phyloP scores from a whole-genome alignment of 2,888 invertebrate genomes.

The Ecdyonurus torrentis region DNA sequence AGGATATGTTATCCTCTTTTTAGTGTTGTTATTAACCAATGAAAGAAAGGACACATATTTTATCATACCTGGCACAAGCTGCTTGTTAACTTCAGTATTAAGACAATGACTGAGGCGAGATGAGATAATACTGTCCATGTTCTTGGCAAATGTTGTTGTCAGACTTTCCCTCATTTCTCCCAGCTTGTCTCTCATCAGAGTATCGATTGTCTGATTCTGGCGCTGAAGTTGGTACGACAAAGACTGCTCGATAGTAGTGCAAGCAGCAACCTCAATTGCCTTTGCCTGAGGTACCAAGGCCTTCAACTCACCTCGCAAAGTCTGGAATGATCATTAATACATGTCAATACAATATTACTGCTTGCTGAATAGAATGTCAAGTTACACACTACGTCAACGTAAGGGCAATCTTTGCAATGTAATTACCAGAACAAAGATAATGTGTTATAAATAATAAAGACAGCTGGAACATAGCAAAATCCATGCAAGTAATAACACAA shows the following conservation, averaged over 20 bases:
- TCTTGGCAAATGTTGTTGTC: not conserved
- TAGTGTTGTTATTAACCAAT: too few species aligned
- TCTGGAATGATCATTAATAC: too few species aligned
- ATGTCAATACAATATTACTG: not conserved
- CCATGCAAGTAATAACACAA: too few species aligned
- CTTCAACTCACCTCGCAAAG: not conserved
- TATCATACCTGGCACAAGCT: not conserved
- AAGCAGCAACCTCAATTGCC: not conserved
- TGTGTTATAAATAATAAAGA: too few species aligned
- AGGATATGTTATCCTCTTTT: too few species aligned
- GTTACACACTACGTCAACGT: too few species aligned
- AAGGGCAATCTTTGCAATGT: too few species aligned
- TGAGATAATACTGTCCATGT: not conserved
- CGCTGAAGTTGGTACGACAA: not conserved
- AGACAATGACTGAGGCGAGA: not conserved
- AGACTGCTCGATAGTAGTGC: not conserved
- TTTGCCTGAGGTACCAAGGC: not conserved
- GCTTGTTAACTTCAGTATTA: not conserved
- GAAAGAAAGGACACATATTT: conserved; percentile 3
- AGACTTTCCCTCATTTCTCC: not conserved
- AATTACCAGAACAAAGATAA: too few species aligned
- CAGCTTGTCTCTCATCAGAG: not conserved
- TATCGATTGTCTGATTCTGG: not conserved
- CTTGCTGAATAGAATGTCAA: too few species aligned
- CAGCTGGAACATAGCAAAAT: too few species aligned